Percentiles rank a stretch among this genome's conserved stretches.
phyloP scores from a whole-genome alignment of 2,797 vertebrate species.

The Loris lydekkerianus region DNA sequence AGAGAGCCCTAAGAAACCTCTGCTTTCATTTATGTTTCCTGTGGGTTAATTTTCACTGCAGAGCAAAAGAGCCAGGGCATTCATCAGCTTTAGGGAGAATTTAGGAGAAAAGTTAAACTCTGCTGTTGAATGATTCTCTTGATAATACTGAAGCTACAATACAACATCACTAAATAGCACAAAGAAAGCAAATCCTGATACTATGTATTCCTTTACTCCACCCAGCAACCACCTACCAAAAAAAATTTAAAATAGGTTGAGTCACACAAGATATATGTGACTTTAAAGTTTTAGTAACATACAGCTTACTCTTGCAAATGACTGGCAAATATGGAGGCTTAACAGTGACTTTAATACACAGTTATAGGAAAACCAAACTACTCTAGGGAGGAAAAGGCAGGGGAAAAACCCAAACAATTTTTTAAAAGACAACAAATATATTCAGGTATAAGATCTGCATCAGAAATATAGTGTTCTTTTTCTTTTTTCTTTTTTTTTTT shows the following conservation, averaged over 20 bases:
- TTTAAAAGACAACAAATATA: constrained; percentile 79
- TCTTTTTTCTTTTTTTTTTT: constrained; percentile 32
- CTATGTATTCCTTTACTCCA: not conserved
- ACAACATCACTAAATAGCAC: constrained; percentile 57
- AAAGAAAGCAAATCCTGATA: constrained; percentile 50
- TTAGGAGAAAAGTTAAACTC: constrained; percentile 62
- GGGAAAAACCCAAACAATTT: constrained; percentile 73
- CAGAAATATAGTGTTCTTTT: constrained; percentile 65
- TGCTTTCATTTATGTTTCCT: constrained; percentile 49
- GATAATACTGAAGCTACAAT: constrained; percentile 56
- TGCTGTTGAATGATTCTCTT: constrained; percentile 33
- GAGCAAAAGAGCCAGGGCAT: not conserved
- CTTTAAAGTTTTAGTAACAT: constrained; percentile 50
- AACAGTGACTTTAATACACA: constrained; percentile 72
- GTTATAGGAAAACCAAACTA: constrained; percentile 80
- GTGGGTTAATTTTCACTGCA: constrained; percentile 56
- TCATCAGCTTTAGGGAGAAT: not conserved
- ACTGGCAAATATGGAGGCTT: constrained; percentile 71
- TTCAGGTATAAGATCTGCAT: constrained; percentile 69
- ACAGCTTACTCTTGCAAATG: constrained; percentile 78
- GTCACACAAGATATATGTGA: constrained; percentile 18
- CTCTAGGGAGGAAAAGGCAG: constrained; percentile 72
- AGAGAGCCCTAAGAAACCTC: constrained; percentile 34
- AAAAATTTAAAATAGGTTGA: not conserved
- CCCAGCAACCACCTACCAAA: not conserved